phyloP scores from a whole-genome alignment of 2,113 vertebrate genomes.

The Hippopotamus amphibius region DNA sequence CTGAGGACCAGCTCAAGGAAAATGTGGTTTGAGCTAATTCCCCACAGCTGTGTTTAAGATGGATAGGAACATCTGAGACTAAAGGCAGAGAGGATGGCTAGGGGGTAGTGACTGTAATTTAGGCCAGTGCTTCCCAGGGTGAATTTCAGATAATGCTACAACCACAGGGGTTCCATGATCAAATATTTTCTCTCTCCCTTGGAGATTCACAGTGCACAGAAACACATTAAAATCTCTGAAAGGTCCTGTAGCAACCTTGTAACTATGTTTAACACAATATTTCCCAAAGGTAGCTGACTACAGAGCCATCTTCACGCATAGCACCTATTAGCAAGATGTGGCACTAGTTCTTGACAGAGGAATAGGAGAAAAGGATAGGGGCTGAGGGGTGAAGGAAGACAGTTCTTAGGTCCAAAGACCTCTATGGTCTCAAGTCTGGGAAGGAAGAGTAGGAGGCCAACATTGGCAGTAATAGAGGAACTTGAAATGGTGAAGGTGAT shows the following conservation, averaged over 20 bases:
- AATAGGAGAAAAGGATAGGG: background rate
- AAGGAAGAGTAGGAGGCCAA: background rate
- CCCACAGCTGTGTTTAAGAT: background rate
- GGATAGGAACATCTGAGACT: background rate
- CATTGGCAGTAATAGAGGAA: background rate
- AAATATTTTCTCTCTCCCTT: conserved; percentile 33
- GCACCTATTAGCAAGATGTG: background rate
- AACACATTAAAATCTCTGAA: conserved; percentile 15
- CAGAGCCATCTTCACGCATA: background rate
- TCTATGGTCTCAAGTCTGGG: background rate
- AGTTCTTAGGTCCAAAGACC: background rate
- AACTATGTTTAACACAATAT: background rate
- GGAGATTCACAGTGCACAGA: background rate
- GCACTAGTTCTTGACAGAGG: background rate
- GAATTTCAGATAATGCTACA: conserved; percentile 55
- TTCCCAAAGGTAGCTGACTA: background rate
- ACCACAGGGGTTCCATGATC: background rate
- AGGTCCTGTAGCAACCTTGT: background rate
- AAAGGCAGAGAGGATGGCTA: background rate
- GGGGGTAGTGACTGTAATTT: conserved; percentile 2
- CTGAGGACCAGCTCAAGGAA: background rate
- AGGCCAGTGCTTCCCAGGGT: conserved; percentile 38
- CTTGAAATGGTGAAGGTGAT: background rate
- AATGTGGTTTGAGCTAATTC: background rate
- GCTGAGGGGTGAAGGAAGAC: rapidly evolving